Base-by-base conservation (phyloP, 2,797 vertebrate species). In the Molossus alvarezi region DNA sequence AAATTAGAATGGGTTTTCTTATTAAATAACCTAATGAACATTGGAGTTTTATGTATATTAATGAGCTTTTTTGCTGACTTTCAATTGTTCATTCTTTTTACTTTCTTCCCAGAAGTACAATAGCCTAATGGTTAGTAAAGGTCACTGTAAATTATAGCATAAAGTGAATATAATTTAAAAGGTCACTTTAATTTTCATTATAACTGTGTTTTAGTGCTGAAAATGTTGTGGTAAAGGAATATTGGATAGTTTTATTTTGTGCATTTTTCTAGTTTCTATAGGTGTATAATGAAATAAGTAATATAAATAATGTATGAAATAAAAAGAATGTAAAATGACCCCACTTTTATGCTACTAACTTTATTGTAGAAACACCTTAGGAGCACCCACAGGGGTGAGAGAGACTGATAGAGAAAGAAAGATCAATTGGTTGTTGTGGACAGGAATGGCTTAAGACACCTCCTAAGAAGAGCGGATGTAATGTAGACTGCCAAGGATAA, bases 21-120 rank as follows among this genome's bases (percentile, higher is more conserved):
- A 97, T 95, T 97, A 95, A 95, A 94, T 53, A 90, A 48, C 7
- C 23, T 95, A 90, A 96, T 94, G 97, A 97, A 4, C 80, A 94
- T 80, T 71, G 95, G 20, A 82, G 6, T 91, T 96, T 94, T 0
- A 0, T 11, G 18, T 90, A 95, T 96, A 96, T 95, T 95, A 77
- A 62, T 85, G 2, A 92, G 21, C 69, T 48, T 95, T 95, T 97
- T 97, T 95, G 7, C 23, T 18, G 33, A 86, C 60, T 86, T 76
- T 89, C 15, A 89, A 18, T 45, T 60, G 21, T 67, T 13, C 21
- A 77, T 96, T 96, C 91, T 92, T 88, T 62, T 90, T 41, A 58
- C 90, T 73, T 33, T 90, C 91, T 81, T 53, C 23, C 81, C 11
- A 95, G 6, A 80, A 75, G 6, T 33, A 85, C n/a, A 67, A n/a